These are phyloP conservation scores for Trichopria drosophilae DNA, from an alignment of 2,888 invertebrate genomes.

Conservation along the genomic window DNA sequence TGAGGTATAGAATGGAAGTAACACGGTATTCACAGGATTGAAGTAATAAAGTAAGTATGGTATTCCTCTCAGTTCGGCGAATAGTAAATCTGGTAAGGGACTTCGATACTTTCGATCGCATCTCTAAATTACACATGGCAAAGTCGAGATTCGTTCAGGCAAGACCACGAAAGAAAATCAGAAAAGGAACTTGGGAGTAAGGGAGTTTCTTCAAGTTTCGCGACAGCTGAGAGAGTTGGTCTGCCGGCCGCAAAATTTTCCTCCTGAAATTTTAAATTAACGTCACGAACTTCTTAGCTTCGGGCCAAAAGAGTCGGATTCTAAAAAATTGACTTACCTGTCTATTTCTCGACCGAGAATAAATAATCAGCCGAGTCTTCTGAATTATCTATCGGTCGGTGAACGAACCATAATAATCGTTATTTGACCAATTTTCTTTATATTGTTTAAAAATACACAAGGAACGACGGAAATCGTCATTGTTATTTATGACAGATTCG, in stretches of 20 bases:
- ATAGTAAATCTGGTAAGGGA: no score
- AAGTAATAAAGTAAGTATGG: no score
- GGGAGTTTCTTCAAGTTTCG: background rate
- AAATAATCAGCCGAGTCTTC: no score
- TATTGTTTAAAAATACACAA: no score
- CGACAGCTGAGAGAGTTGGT: background rate
- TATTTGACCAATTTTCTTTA: background rate
- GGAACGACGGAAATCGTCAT: no score
- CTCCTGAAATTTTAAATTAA: slow-evolving; percentile 31
- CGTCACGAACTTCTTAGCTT: slow-evolving; percentile 13
- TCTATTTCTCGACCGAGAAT: slow-evolving; percentile 15
- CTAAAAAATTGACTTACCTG: slow-evolving; percentile 30
- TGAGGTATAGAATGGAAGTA: no score
- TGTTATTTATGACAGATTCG: no score
- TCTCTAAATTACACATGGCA: no score
- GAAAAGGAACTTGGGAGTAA: background rate
- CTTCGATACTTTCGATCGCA: no score
- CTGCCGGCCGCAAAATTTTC: background rate
- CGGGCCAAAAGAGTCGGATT: slow-evolving; percentile 3
- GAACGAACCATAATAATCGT: background rate
- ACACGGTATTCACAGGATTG: no score
- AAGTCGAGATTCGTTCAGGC: no score
- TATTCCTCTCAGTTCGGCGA: no score
- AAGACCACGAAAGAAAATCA: background rate
- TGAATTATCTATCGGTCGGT: background rate